These are phyloP conservation scores for Cotesia typhae DNA, from an alignment of 1,140 invertebrate genomes.

Conservation along the genomic window DNA sequence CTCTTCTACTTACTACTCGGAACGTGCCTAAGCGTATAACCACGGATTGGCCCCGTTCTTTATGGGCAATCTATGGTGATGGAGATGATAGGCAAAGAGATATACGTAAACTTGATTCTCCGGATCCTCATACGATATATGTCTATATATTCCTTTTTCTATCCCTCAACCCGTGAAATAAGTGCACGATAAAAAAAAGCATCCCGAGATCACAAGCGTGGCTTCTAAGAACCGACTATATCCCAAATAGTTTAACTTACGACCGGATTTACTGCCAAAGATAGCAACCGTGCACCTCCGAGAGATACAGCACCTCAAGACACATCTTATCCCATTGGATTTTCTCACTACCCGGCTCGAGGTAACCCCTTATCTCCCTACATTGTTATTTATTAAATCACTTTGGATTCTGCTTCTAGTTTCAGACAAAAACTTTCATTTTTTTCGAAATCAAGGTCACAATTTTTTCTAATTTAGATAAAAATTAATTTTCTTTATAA, in stretches of 20 bases:
- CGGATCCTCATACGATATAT: conserved; percentile 52
- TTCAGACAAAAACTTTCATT: no score
- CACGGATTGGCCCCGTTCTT: conserved; percentile 64
- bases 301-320: conserved; percentile 52
- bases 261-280: conserved; percentile 65
- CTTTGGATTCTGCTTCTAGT: no score
- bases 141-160: conserved; percentile 6
- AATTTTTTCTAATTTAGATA: no score
- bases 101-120: conserved; percentile 65
- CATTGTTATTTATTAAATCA: background rate
- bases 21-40: conserved; percentile 57
- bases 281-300: conserved; percentile 58
- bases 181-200: background rate
- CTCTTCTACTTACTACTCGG: background rate
- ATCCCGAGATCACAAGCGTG: background rate
- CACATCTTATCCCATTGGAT: conserved; percentile 51
- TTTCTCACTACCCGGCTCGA: conserved; percentile 48
- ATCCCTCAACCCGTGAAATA: background rate
- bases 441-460: no score
- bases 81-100: conserved; percentile 66
- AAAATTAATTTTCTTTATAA: no score
- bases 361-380: conserved; percentile 26
- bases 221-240: conserved; percentile 47
- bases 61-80: conserved; percentile 68
- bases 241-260: conserved; percentile 67